Conservation (phyloP, 1,140 invertebrate species). For the Caenorhabditis tropicalis region DNA sequence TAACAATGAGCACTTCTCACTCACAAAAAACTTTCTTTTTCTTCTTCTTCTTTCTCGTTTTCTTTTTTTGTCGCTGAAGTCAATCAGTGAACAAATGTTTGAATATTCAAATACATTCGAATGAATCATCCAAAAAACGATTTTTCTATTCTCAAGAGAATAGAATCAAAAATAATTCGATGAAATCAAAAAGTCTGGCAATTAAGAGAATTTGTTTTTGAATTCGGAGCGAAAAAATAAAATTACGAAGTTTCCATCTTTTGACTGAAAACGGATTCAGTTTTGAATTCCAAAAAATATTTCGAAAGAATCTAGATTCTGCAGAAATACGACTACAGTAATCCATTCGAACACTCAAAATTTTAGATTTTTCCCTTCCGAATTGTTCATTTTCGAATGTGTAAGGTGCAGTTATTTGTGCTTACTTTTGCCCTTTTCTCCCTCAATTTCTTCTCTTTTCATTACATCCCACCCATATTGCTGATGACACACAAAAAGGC, state of each 20-base stretch:
- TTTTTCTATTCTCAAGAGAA: background rate
- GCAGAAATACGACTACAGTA: too few species aligned
- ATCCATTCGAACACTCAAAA: too few species aligned
- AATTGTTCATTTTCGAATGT: background rate
- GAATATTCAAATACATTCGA: background rate
- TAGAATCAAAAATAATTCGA: too few species aligned
- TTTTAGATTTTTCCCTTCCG: background rate
- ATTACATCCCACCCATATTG: background rate
- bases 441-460: background rate
- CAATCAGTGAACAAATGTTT: background rate
- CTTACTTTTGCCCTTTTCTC: background rate
- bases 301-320: too few species aligned
- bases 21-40: background rate
- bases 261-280: too few species aligned
- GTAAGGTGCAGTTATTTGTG: background rate
- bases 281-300: too few species aligned
- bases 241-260: too few species aligned
- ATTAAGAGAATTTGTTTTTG: too few species aligned
- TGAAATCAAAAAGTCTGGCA: too few species aligned
- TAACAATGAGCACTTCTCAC: constrained; percentile 18
- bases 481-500: constrained; percentile 18
- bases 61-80: background rate
- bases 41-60: background rate
- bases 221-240: too few species aligned
- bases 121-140: background rate